phyloP scores from a whole-genome alignment of 2,888 invertebrate genomes.

The Amiota mariae region DNA sequence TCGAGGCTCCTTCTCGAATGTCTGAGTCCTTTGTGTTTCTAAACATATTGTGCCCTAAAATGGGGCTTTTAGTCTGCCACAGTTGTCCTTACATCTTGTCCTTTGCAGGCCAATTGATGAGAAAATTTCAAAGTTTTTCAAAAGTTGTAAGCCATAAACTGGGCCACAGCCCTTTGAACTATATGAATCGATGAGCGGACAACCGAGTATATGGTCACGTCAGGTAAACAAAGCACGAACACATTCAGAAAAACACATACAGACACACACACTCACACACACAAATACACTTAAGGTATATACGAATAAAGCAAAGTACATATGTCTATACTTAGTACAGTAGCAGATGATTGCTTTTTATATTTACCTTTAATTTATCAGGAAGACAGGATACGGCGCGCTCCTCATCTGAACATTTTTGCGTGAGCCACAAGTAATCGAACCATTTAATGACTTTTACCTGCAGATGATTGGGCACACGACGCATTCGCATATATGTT shows the following conservation, averaged over 20 bases:
- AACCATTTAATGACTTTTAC: conserved; percentile 99
- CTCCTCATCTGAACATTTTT: conserved; percentile 98
- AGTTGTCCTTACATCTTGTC: too few species aligned
- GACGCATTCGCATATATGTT: conserved; percentile 97
- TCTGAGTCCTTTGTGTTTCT: too few species aligned
- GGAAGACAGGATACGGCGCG: conserved; percentile 95
- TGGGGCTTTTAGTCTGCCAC: too few species aligned
- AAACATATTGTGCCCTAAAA: too few species aligned
- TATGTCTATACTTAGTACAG: not conserved
- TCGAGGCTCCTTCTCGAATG: too few species aligned
- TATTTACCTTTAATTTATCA: conserved; percentile 88
- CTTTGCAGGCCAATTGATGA: too few species aligned
- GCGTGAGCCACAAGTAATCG: conserved; percentile 98
- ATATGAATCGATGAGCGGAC: too few species aligned
- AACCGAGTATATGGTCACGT: too few species aligned
- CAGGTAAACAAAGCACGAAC: too few species aligned
- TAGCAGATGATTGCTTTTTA: not conserved
- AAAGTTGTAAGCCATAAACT: too few species aligned
- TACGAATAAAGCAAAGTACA: not conserved
- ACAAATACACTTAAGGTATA: not conserved
- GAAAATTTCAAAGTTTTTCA: too few species aligned
- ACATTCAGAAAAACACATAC: not conserved
- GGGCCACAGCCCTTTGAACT: too few species aligned
- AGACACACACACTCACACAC: not conserved
- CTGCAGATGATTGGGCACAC: conserved; percentile 95